phyloP scores from a whole-genome alignment of 2,888 invertebrate species.

The Odontothrips loti region DNA sequence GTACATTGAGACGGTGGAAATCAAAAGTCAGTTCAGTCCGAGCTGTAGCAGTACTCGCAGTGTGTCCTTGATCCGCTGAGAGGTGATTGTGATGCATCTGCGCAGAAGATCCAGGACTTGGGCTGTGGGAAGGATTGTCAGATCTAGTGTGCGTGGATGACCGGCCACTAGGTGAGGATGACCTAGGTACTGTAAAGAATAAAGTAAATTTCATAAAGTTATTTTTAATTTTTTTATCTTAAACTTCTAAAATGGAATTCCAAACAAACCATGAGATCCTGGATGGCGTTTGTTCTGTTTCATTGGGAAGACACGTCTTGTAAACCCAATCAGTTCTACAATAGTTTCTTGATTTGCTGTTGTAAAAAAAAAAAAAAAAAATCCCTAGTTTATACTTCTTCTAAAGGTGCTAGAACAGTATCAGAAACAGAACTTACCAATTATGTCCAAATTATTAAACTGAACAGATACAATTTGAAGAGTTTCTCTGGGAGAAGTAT shows the following conservation, averaged over 20 bases:
- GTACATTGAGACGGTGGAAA: conserved; percentile 84
- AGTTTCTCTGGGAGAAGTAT: conserved; percentile 44
- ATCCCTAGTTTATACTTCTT: no score
- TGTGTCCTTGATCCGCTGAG: background rate
- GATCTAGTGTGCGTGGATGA: background rate
- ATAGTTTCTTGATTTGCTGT: conserved; percentile 92
- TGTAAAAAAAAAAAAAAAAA: conserved; percentile 36
- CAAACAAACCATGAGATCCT: background rate
- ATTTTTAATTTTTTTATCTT: background rate
- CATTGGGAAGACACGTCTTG: conserved; percentile 63
- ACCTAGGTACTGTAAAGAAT: background rate
- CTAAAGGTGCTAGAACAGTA: no score
- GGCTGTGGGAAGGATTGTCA: background rate
- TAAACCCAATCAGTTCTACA: conserved; percentile 86
- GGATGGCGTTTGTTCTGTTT: conserved; percentile 35
- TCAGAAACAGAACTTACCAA: conserved; percentile 57
- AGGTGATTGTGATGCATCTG: background rate
- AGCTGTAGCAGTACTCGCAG: conserved; percentile 39
- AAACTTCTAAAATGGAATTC: background rate
- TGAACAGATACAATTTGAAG: conserved; percentile 78
- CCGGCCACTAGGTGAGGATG: background rate
- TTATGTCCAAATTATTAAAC: conserved; percentile 91
- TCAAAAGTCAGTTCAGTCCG: conserved; percentile 85
- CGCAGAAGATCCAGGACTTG: background rate
- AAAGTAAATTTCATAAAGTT: background rate